Evolutionary conservation across 1,140 invertebrate species (phyloP).

Genomic region (Leguminivora glycinivorella): DNA sequence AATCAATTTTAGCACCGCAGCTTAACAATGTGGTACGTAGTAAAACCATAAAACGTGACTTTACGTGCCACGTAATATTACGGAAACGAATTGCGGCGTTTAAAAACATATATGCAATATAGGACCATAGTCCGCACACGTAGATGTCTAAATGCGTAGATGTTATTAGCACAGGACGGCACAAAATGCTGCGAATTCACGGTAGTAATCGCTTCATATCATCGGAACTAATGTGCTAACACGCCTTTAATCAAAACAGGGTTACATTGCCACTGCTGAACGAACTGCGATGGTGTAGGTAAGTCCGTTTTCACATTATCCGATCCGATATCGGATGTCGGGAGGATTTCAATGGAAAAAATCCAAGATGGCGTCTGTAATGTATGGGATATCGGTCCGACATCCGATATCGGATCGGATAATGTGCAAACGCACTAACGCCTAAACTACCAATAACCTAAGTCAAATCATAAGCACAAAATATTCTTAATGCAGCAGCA

Average conservation of each 20-base stretch:
- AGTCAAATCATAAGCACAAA: too few relatives aligned
- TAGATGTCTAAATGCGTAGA: neutral
- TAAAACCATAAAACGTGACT: conserved; percentile 10
- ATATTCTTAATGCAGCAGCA: too few relatives aligned
- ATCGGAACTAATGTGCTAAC: conserved; percentile 4
- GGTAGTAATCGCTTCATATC: conserved; percentile 5
- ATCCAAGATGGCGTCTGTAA: too few relatives aligned
- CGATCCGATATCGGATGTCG: too few relatives aligned
- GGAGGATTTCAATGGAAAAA: too few relatives aligned
- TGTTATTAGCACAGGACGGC: neutral
- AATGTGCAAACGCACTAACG: too few relatives aligned
- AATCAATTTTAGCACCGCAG: conserved; percentile 12
- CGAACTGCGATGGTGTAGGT: neutral
- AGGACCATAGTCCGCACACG: neutral
- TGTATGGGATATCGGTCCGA: too few relatives aligned
- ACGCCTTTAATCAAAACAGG: neutral
- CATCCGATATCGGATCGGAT: too few relatives aligned
- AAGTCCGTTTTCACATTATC: too few relatives aligned
- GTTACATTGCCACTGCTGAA: neutral
- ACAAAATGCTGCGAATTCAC: neutral
- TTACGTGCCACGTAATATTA: neutral
- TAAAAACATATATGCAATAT: neutral
- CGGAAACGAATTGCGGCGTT: neutral
- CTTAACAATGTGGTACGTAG: neutral
- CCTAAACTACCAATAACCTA: too few relatives aligned